Base-by-base conservation (phyloP, 2,888 invertebrate species). In the Alsophila aescularia region DNA sequence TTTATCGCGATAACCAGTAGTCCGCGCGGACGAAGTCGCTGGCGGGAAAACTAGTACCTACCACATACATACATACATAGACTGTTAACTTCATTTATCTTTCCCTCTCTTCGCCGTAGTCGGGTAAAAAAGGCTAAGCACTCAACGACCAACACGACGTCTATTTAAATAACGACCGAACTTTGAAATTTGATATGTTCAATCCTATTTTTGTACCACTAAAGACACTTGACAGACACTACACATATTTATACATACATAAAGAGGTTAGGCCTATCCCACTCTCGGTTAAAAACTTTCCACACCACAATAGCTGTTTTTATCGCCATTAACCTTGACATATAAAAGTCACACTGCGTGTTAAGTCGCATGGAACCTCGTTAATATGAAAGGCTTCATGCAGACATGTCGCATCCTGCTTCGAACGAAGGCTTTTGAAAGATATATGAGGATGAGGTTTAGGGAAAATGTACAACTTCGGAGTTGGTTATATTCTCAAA, bases 291-390 rank as follows among this genome's bases (percentile, higher is more conserved):
- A 24, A 21, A 31, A 54, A 13, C 47, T 48, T 39, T 44, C 53
- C 36, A 39, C 32, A 37, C 24, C 15, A 27, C 37, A 45, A 43
- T 21, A 43, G 27, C 15, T 36, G 39, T 57, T 58, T 55, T 44
- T 37, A 47, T 16, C 42, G n/a, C 43, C 18, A 49, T 32, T 52
- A 51, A 60, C 65, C 65, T 66, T 66, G 63, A 54, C 61, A 60
- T 59, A 59, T 58, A 45, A 53, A 50, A 27, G 15, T 31, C 39
- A 47, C 14, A n/a, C 43, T 58, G 48, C 55, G 42, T 51, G 35
- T 14, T 43, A 42, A 34, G 45, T 43, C 52, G 58, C 37, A 45
- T 57, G 51, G 36, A 52, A 37, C 43, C 54, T 50, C 36, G 52
- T 54, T 49, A 52, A 52, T 62, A 54, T 54, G 54, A 52, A 62